Base-by-base conservation (phyloP, 2,888 invertebrate genomes). In the Cremastobaeus sp. region DNA sequence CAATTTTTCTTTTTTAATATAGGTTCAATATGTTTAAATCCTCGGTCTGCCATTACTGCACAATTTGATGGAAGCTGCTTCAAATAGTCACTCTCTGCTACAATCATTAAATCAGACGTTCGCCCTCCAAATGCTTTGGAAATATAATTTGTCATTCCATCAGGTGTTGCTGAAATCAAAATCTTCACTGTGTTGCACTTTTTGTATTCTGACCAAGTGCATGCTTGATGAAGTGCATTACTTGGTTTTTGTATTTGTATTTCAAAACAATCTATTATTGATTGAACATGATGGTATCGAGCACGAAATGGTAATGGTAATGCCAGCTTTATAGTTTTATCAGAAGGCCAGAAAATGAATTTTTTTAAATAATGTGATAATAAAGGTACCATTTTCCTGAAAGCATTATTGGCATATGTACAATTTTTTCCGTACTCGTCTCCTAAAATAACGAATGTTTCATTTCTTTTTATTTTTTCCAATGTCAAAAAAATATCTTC, bases 151-250 rank as follows among this genome's bases (percentile, higher is more conserved):
- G 62, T 70, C 21, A 45, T 54, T 8, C 81, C 70, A 79, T 76
- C 73, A 4, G 75, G 80, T 6, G 79, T 79, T n/a, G 52, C 66
- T 32, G 78, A 80, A 11, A 82, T 75, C 11, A 84, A 59, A 74
- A 82, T 83, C 62, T 84, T 84, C 8, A 83, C 50, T 5, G 83
- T 70, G 47, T 84, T 83, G 35, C 77, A 78, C 17, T 81, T 80
- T 68, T 83, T 81, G 43, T 81, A 83, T 3, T 81, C 78, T 3
- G 82, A 82, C 82, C 82, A 83, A 11, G 79, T 81, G 2, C 79
- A 47, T 4, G 79, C 62, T 71, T 80, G 80, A 11, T 77, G 28
- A 11, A 78, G 41, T 8, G 79, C 59, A 65, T 79, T 55, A 15
- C 50, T 32, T 15, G 82, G 82, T 62, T 81, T 81, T 41, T 80